phyloP scores from a whole-genome alignment of 2,888 invertebrate species.

The Drosophila siamana region DNA sequence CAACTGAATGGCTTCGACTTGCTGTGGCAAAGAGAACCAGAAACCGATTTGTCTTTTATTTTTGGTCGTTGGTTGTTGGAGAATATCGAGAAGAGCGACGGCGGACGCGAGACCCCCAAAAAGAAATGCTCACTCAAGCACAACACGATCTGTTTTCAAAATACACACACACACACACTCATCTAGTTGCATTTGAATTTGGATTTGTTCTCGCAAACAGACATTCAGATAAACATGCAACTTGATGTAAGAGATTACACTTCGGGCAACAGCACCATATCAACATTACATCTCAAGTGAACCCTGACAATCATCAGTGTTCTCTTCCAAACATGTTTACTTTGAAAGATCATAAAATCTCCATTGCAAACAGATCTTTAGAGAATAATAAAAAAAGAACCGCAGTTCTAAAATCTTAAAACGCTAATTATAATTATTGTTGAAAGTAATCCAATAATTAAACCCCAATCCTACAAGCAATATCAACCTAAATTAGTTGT shows the following conservation, averaged over 20 bases:
- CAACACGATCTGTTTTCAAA: conserved; percentile 56
- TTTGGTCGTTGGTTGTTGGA: conserved; percentile 50
- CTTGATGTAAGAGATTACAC: background rate
- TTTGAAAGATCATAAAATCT: background rate
- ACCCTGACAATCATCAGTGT: background rate
- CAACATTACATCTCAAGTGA: background rate
- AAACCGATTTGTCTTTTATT: conserved; percentile 58
- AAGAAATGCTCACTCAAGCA: conserved; percentile 58
- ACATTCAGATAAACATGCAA: conserved; percentile 15
- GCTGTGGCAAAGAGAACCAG: conserved; percentile 25
- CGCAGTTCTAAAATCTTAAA: background rate
- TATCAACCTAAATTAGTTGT: no score
- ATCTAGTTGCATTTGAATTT: background rate
- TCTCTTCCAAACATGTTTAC: background rate
- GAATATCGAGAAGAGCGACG: conserved; percentile 30
- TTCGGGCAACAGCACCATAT: background rate
- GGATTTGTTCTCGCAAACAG: background rate
- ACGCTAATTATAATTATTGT: background rate
- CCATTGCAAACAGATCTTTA: background rate
- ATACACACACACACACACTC: conserved; percentile 21
- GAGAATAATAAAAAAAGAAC: background rate
- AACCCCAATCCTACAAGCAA: no score
- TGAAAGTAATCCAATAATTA: no score
- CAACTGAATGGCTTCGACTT: conserved; percentile 67
- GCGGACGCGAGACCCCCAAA: conserved; percentile 7